phyloP scores from a whole-genome alignment of 1,140 invertebrate genomes.

The Procambarus virginalis region DNA sequence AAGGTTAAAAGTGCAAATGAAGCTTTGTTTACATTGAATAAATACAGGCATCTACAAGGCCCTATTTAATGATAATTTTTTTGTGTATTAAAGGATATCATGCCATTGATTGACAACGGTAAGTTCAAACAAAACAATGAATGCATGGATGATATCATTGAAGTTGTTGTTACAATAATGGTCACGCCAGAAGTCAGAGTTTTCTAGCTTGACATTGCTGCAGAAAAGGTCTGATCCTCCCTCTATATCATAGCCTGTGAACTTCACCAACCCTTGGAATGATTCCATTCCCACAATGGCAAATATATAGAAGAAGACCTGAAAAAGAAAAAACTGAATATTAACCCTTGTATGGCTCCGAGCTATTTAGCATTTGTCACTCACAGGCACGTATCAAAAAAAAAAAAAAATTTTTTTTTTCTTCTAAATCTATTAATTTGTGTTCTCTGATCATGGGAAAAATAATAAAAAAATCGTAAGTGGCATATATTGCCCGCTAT shows the following conservation, averaged over 20 bases:
- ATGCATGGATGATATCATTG: slow-evolving; percentile 75
- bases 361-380: too few species aligned
- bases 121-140: slow-evolving; percentile 77
- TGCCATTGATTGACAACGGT: slow-evolving; percentile 79
- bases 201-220: slow-evolving; percentile 75
- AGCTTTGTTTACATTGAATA: neutral
- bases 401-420: neutral
- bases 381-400: too few species aligned
- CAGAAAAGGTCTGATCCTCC: slow-evolving; percentile 72
- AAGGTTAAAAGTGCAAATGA: neutral
- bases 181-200: slow-evolving; percentile 73
- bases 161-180: slow-evolving; percentile 78
- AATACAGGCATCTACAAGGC: neutral
- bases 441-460: too few species aligned
- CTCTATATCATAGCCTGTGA: slow-evolving; percentile 71
- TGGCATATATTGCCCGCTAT: too few species aligned
- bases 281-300: slow-evolving; percentile 78
- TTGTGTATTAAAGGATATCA: slow-evolving; percentile 74
- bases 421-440: too few species aligned
- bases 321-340: slow-evolving; percentile 25
- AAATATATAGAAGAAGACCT: slow-evolving; percentile 77
- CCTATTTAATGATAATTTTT: neutral
- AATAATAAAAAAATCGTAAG: too few species aligned
- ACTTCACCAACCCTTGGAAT: slow-evolving; percentile 75
- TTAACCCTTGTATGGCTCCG: too few species aligned